phyloP scores from a whole-genome alignment of 2,888 invertebrate genomes.

The Clanis bilineata region DNA sequence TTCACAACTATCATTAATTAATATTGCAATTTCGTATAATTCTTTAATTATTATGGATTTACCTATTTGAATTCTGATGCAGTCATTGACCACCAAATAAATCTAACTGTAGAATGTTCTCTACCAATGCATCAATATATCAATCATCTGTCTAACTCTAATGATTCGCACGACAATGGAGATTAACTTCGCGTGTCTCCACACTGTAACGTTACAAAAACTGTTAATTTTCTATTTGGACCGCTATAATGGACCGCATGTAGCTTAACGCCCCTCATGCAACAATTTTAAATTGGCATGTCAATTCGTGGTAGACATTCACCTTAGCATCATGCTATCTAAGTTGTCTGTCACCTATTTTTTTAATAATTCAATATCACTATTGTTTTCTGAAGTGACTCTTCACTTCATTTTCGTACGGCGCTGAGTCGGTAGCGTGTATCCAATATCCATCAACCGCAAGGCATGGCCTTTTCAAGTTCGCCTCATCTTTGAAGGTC shows the following conservation, averaged over 20 bases:
- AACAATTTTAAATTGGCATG: conserved; percentile 15
- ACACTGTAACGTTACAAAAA: conserved; percentile 35
- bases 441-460: too few species aligned
- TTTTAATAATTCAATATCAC: too few species aligned
- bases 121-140: conserved; percentile 5
- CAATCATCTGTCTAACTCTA: conserved; percentile 5
- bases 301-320: neutral
- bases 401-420: too few species aligned
- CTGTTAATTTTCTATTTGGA: conserved; percentile 39
- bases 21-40: too few species aligned
- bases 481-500: too few species aligned
- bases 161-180: conserved; percentile 20
- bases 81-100: conserved; percentile 3
- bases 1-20: too few species aligned
- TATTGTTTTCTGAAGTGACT: too few species aligned
- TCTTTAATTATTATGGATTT: too few species aligned
- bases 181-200: conserved; percentile 41
- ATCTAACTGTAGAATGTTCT: conserved; percentile 1
- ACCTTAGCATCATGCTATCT: neutral
- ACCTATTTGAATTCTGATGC: neutral
- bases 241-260: conserved; percentile 36
- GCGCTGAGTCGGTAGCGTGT: too few species aligned
- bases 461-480: too few species aligned
- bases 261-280: conserved; percentile 25
- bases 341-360: neutral